Base-by-base conservation (phyloP, 2,797 vertebrate species). In the Fistularia tabacaria region DNA sequence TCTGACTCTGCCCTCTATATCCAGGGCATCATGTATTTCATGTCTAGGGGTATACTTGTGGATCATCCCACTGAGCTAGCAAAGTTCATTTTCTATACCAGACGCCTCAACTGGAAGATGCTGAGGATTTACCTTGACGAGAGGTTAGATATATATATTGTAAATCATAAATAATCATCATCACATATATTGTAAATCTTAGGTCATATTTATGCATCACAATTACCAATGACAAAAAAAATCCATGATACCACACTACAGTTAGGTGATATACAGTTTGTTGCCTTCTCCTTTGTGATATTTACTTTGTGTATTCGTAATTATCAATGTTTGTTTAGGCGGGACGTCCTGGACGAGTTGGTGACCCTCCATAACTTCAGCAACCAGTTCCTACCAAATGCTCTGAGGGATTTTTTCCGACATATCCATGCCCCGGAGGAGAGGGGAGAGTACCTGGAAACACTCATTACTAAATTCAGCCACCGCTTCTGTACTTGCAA, bases 281-380 rank as follows among this genome's bases (percentile, higher is more conserved):
- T 51, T 25, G 11, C 14, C 9, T 25, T 36, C 10, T 36, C 41
- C n/a, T 51, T 14, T 3, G 25, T 25, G 25, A 25, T 25, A 38
- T 42, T 49, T 14, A 45, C 7, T 50, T 10, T 58, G 12, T 36
- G 9, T 47, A 25, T 25, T 25, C 5, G 25, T 9, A 37, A 15
- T 55, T 59, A 38, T 58, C 0, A 46, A 3, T 67, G 47, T 58
- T 12, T 53, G 51, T 48, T 48, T 74, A 99, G 97, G 85, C 88
- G 97, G 70, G 97, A 99, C 75, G 96, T 99, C 62, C 89, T 99
- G 87, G 97, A 99, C 57, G 97, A 99, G 81, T 87, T 99, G 66
- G 96, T 99, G 83, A 98, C 93, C 0, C 90, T 99, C 73, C 97
- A 99, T 89, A 99, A 99, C 85, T 99, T 99, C 91, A 96, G 95